Evolutionary conservation across 2,113 vertebrate genomes (phyloP).

Genomic region (Chloebia gouldiae): DNA sequence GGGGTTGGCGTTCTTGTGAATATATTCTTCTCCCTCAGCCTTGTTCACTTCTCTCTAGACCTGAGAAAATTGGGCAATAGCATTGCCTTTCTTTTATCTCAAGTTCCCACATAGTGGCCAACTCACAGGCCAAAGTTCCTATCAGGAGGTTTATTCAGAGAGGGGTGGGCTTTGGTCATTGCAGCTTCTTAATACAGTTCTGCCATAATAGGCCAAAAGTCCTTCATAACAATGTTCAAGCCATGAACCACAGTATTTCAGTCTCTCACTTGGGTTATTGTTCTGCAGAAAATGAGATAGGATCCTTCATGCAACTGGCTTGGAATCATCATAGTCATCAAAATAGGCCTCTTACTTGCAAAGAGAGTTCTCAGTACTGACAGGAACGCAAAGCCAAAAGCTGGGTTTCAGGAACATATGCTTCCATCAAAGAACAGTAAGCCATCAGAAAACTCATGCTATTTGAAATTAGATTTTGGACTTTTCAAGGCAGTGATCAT

Average conservation of each 20-base stretch:
- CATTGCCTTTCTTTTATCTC: neutral
- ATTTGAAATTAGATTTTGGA: neutral
- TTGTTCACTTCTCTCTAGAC: neutral
- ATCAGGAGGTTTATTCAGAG: neutral
- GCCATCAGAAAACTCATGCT: neutral
- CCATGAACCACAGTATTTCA: neutral
- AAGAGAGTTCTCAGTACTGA: neutral
- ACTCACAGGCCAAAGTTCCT: neutral
- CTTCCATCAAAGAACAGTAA: neutral
- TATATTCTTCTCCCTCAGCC: neutral
- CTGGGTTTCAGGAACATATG: neutral
- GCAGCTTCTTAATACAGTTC: neutral
- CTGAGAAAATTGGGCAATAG: neutral
- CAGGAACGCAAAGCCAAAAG: neutral
- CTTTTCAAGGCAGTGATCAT: neutral
- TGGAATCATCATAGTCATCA: neutral
- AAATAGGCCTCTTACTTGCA: neutral
- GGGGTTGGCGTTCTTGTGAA: neutral
- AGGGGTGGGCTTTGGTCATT: too few species aligned
- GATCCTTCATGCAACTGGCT: neutral
- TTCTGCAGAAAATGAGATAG: neutral
- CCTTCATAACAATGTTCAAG: neutral
- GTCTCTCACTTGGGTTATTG: neutral
- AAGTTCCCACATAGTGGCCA: rapidly evolving
- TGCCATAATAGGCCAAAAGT: neutral